phyloP scores from a whole-genome alignment of 2,113 vertebrate genomes.

The Mola mola region DNA sequence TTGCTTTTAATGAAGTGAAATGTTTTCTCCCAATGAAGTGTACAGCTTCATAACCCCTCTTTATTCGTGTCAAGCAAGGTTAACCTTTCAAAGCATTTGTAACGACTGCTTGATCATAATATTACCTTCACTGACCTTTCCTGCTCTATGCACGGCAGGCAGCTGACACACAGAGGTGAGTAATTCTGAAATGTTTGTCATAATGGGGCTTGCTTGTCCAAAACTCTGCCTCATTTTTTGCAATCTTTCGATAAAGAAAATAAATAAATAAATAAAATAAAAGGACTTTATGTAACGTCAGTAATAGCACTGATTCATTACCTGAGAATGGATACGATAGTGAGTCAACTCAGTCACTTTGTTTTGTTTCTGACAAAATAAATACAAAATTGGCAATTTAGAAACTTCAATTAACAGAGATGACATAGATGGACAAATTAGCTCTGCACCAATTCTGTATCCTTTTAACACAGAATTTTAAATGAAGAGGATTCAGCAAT shows the following conservation, averaged over 20 bases:
- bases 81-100: constrained; percentile 1
- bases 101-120: not conserved
- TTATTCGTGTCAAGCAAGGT: constrained; percentile 5
- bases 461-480: constrained; percentile 37
- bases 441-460: constrained; percentile 28
- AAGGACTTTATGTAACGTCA: no score
- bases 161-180: not conserved
- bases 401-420: constrained; percentile 44
- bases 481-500: constrained; percentile 16
- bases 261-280: no score
- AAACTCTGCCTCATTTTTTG: constrained; percentile 15
- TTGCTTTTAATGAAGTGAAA: not conserved
- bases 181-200: constrained; percentile 1
- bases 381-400: constrained; percentile 51
- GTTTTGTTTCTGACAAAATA: constrained; percentile 43
- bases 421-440: constrained; percentile 15
- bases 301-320: constrained; percentile 35
- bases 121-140: not conserved
- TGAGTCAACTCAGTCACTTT: constrained; percentile 12
- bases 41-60: constrained; percentile 3
- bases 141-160: not conserved
- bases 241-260: not conserved
- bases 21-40: constrained; percentile 2
- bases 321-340: constrained; percentile 22
- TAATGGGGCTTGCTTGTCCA: not conserved